Evolutionary conservation across 1,140 invertebrate genomes (phyloP), one percentile per base, ranked within the genome.

Genomic region (Penaeus indicus): DNA sequence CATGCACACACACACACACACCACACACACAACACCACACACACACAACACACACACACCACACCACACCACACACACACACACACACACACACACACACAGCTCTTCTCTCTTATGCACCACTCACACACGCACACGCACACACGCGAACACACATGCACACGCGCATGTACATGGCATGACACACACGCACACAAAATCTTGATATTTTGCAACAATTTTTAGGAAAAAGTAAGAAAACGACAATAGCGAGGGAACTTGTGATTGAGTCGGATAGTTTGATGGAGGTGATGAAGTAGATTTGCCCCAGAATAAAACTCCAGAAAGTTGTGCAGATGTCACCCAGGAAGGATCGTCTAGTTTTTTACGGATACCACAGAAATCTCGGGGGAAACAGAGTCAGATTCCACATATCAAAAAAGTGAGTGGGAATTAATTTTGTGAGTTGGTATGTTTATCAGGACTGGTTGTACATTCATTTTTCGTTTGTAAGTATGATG

Each of bases 351-450:
- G 54, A 10, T 32, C n/a, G 10, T 81, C 87, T 47, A 42, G 62
- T 38, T 84, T 85, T 67, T 84, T 82, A 27, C 3, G 67, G 18
- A n/a, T 38, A 21, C 42, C 21, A 38, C 77, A 84, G 38, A 25
- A 88, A n/a, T 86, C 54, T 62, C 85, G n/a, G 75, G 61, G 32
- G 61, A 85, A 79, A 85, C 88, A 83, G 84, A 85, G 85, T 86
- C 42, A 47, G 87, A 54, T 88, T 91, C 72, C 91, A 91, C 86
- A 87, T 90, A 42, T 87, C 85, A 63, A 91, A 88, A n/a, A 62
- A 78, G 90, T 91, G 54, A 84, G 90, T 84, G 11, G 21, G 3
- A 0, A 42, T 38, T 63, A 0, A 8, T 27, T 62, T 32, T 54
- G 54, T 1, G 16, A 54, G 4, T 1, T 13, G 54, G 54, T 16